Evolutionary conservation across 2,797 vertebrate species (phyloP).

Genomic region (Coreius guichenoti): DNA sequence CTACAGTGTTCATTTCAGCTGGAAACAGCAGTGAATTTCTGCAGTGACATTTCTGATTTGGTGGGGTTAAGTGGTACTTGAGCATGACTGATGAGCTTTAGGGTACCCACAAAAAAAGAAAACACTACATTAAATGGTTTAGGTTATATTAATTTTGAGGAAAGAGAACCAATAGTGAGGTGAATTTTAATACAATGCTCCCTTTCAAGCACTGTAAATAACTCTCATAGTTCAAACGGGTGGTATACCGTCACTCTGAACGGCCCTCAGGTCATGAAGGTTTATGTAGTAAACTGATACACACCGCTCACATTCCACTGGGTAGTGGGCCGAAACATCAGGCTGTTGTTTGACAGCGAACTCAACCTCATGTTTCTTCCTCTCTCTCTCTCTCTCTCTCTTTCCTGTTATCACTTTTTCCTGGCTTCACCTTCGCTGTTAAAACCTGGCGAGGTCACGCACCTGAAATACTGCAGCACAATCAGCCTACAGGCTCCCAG

Average conservation of each 20-base stretch:
- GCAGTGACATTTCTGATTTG: not conserved
- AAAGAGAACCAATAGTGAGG: not conserved
- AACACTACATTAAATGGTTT: not conserved
- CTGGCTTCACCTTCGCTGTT: constrained; percentile 34
- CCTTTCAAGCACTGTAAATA: not conserved
- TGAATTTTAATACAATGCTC: not conserved
- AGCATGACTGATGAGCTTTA: not conserved
- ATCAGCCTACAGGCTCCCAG: constrained; percentile 26
- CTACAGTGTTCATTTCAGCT: too few relatives aligned
- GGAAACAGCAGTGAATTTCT: too few relatives aligned
- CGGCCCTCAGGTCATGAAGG: not conserved
- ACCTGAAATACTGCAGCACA: constrained; percentile 27
- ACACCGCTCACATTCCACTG: constrained; percentile 17
- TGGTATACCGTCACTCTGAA: not conserved
- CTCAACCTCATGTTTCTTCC: constrained; percentile 35
- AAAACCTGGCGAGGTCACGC: constrained; percentile 31
- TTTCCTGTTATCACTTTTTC: constrained; percentile 52
- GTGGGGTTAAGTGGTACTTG: not conserved
- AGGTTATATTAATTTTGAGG: not conserved
- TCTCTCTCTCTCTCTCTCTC: not conserved
- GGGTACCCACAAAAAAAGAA: not conserved
- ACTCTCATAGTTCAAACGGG: not conserved
- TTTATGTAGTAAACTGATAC: constrained; percentile 23
- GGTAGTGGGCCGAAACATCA: constrained; percentile 22
- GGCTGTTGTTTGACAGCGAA: constrained; percentile 39